These are phyloP conservation scores for Micromesistius poutassou DNA, from an alignment of 2,797 vertebrate genomes.

Conservation along the genomic window DNA sequence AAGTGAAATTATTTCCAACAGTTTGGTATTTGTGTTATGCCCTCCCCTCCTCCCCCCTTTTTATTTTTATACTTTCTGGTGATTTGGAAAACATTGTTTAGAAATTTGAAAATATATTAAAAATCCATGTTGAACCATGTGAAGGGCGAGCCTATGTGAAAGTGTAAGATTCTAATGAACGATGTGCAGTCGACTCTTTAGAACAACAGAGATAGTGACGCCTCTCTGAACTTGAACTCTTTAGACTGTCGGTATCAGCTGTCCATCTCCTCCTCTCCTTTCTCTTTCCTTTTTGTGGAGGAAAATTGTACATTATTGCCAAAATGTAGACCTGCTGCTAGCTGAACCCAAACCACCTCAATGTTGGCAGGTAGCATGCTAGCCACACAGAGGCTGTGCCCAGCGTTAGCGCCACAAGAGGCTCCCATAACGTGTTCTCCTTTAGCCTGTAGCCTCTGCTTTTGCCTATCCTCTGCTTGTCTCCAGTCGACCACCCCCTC, in stretches of 20 bases:
- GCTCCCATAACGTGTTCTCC: constrained; percentile 42
- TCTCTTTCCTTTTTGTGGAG: constrained; percentile 7
- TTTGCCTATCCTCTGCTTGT: constrained; percentile 45
- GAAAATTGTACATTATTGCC: not conserved
- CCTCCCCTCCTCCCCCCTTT: not conserved
- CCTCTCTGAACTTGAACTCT: not conserved
- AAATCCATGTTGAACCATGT: not conserved
- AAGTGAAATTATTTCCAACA: not conserved
- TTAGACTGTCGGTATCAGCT: not conserved
- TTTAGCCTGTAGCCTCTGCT: constrained; percentile 26
- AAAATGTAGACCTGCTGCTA: not conserved
- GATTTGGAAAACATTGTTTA: not conserved
- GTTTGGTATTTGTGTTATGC: not conserved
- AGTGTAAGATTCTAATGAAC: not conserved
- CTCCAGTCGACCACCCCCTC: constrained; percentile 44
- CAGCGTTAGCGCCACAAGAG: not conserved
- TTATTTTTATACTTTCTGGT: not conserved
- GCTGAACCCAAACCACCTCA: not conserved
- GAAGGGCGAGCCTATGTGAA: not conserved
- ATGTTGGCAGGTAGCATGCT: not conserved
- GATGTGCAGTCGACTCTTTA: not conserved
- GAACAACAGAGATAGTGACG: not conserved
- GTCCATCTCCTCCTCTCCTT: not conserved
- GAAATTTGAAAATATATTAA: not conserved
- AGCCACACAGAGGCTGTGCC: not conserved